Evolutionary conservation across 2,113 vertebrate species (phyloP), one percentile per base, ranked within the genome.

Genomic region (Hemiprocne comata): DNA sequence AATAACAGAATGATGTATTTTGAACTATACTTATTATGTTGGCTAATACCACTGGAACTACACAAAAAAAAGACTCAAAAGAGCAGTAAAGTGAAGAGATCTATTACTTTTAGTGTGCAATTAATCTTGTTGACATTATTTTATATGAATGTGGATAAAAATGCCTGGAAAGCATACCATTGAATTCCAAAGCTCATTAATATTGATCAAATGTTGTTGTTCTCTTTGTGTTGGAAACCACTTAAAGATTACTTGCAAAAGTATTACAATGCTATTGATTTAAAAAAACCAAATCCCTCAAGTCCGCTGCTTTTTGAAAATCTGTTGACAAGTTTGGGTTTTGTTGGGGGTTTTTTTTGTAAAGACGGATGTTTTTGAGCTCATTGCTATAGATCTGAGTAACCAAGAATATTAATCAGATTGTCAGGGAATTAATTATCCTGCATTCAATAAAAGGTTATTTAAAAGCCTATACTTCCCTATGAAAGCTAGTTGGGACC

Each of bases 111-210:
- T 91, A 97, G 66, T 89, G 90, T 89, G 91, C 90, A 96, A 97
- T 98, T 98, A 98, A 98, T 98, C 98, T 98, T 96, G 60, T 95
- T 98, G 98, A 97, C 97, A 96, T 97, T 97, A 93, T 90, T 98
- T 97, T 97, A 95, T 94, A 97, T 87, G 81, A 97, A 72, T 90
- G 92, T 96, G 92, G 96, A 96, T 97, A 96, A 98, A 98, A 97
- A 98, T 97, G 97, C 97, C 97, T 96, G 67, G 89, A 95, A 97
- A 98, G 72, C 96, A 97, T 87, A 85, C 70, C 90, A 83, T 64
- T 95, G 96, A 93, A 95, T 97, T 97, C 89, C 38, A 36, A 60
- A 93, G 86, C 97, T 98, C 97, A 97, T 98, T 98, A 98, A 97
- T 98, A 98, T 98, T 95, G 97, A 98, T 97, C 96, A 96, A 87